phyloP scores from a whole-genome alignment of 2,113 vertebrate genomes.

The Microcebus tavaratra region DNA sequence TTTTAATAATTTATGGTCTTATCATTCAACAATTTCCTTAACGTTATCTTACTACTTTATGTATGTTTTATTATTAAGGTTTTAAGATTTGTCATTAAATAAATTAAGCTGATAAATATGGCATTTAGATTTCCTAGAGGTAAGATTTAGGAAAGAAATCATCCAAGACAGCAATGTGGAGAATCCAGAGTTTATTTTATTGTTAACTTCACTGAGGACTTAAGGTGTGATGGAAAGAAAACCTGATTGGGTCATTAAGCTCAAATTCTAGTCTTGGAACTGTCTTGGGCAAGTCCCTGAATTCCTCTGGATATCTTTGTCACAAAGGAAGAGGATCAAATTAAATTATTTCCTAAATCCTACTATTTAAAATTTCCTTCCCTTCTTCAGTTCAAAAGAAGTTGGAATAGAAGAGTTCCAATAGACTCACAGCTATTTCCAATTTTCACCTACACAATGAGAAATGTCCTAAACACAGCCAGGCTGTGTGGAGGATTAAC shows the following conservation, averaged over 20 bases:
- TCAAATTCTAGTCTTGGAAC: not conserved
- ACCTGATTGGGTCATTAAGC: not conserved
- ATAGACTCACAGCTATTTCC: not conserved
- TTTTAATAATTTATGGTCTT: not conserved
- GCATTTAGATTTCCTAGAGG: not conserved
- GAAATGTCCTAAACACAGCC: not conserved
- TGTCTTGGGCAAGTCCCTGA: not conserved
- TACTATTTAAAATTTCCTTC: not conserved
- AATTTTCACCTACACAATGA: not conserved
- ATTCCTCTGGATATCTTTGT: not conserved
- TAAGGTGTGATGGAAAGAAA: not conserved
- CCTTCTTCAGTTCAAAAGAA: not conserved
- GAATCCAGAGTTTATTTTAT: not conserved
- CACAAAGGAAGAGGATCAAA: not conserved
- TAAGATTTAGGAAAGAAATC: not conserved
- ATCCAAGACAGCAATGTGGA: not conserved
- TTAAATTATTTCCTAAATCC: not conserved
- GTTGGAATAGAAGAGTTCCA: not conserved
- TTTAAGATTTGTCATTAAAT: not conserved
- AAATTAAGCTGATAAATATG: not conserved
- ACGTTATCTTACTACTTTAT: not conserved
- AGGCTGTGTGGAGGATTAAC: not conserved
- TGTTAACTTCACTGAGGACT: not conserved
- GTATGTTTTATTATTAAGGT: not conserved
- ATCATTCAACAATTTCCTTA: not conserved